Evolutionary conservation across 2,888 invertebrate species (phyloP), one percentile per base, ranked within the genome.

Genomic region (Vannuccia rotundouncinata): DNA sequence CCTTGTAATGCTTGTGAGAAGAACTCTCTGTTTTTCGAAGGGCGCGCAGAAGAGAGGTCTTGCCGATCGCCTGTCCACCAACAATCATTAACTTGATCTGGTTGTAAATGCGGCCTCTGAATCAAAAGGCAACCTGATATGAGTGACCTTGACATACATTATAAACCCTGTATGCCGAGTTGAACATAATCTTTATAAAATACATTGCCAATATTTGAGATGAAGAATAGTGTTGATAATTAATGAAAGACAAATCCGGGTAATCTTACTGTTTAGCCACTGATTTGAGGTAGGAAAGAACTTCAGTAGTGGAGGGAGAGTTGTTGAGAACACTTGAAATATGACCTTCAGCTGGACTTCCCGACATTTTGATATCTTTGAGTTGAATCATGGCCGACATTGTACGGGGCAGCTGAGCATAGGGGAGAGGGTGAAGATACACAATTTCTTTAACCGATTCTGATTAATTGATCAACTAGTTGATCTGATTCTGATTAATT

Each of bases 71-170:
- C 88, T 95, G 95, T 0, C 94, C 91, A 0, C 97, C 96, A 0
- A 96, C 96, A 77, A 97, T 92, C 89, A 90, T 88, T 25, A 99
- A 90, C 87, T 97, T 96, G 93, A 99, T 93, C 80, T 95, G 90
- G 0, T 95, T 93, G 88, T 98, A 98, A 29, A 66, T 66, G 66
- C 45, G 10, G 45, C 45, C 45, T 45, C 76, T 2, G 13, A n/a
- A 13, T 73, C 5, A 73, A n/a, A 27, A 25, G 22, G 74, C n/a
- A n/a, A 73, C 25, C 74, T 73, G 27, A n/a, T 73, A 27, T 13
- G 74, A 25, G 22, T 73, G 74, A 73, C 74, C 22, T 73, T 73
- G 74, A 25, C 74, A 5, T 27, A 73, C 74, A 73, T 45, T 45
- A 45, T 45, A 5, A 45, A 45, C n/a, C n/a, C n/a, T n/a, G n/a